Conservation (phyloP, 1,140 invertebrate species). For the Micrasema longulum region DNA sequence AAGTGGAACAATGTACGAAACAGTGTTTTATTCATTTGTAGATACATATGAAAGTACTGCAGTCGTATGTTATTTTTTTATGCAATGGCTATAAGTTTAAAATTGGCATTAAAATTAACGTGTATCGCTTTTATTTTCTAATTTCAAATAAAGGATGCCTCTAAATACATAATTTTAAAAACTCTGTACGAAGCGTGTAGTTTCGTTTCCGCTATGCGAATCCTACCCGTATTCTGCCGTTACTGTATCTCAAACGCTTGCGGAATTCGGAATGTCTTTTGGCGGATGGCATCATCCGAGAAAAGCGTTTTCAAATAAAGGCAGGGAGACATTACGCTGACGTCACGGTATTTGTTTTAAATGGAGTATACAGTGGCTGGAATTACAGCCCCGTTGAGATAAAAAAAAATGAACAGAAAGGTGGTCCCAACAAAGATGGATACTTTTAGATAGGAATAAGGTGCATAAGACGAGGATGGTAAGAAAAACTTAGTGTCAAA, state of each 20-base stretch:
- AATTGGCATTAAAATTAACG: too few relatives aligned
- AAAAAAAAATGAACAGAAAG: too few relatives aligned
- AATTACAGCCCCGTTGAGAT: not conserved
- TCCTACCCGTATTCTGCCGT: not conserved
- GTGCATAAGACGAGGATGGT: too few relatives aligned
- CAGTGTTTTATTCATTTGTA: too few relatives aligned
- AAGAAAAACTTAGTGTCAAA: too few relatives aligned
- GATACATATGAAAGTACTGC: too few relatives aligned
- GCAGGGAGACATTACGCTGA: constrained; percentile 1
- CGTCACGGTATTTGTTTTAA: constrained; percentile 2
- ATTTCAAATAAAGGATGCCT: not conserved
- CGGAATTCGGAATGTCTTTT: constrained; percentile 16
- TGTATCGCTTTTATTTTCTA: too few relatives aligned
- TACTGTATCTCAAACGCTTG: not conserved
- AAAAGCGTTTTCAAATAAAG: constrained; percentile 25
- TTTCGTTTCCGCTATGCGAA: constrained; percentile 1
- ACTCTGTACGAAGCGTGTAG: not conserved
- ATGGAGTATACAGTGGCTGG: not conserved
- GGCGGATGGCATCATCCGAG: not conserved
- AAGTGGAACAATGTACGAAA: too few relatives aligned
- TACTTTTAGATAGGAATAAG: too few relatives aligned
- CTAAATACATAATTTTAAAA: not conserved
- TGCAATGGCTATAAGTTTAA: too few relatives aligned
- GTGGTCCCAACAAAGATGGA: too few relatives aligned
- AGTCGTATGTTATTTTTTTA: too few relatives aligned